Evolutionary conservation across 2,888 invertebrate genomes (phyloP).

Genomic region (Shargacucullia verbasci): DNA sequence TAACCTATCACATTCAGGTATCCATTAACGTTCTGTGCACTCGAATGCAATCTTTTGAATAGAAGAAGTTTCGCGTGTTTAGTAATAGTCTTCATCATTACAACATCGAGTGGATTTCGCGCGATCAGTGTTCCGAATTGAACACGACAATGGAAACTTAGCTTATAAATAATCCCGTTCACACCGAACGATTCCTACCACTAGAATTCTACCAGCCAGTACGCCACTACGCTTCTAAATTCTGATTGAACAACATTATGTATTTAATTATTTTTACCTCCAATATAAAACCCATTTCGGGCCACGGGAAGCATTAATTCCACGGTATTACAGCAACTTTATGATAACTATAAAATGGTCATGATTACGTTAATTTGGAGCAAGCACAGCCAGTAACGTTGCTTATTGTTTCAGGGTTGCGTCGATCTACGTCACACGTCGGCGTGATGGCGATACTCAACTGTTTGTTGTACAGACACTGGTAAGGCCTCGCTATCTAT

Average conservation of each 20-base stretch:
- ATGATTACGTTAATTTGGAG: conserved; percentile 36
- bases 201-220: no score
- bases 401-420: conserved; percentile 70
- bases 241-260: conserved; percentile 1
- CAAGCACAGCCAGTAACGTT: conserved; percentile 19
- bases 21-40: no score
- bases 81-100: no score
- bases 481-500: conserved; percentile 61
- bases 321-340: conserved; percentile 33
- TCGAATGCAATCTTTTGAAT: no score
- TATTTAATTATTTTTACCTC: conserved; percentile 13
- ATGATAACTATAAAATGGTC: conserved; percentile 38
- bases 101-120: no score
- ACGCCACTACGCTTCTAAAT: background rate
- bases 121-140: no score
- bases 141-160: no score
- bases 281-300: conserved; percentile 26
- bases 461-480: conserved; percentile 74
- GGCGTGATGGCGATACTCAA: conserved; percentile 69
- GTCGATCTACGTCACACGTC: conserved; percentile 67
- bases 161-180: no score
- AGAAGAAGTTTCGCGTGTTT: no score
- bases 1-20: no score
- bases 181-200: no score
- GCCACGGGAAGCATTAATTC: conserved; percentile 14